Evolutionary conservation across 30 jellyfish, hydroid and myxozoan genomes (phyloP).

Genomic region (Catostylus mosaicus): DNA sequence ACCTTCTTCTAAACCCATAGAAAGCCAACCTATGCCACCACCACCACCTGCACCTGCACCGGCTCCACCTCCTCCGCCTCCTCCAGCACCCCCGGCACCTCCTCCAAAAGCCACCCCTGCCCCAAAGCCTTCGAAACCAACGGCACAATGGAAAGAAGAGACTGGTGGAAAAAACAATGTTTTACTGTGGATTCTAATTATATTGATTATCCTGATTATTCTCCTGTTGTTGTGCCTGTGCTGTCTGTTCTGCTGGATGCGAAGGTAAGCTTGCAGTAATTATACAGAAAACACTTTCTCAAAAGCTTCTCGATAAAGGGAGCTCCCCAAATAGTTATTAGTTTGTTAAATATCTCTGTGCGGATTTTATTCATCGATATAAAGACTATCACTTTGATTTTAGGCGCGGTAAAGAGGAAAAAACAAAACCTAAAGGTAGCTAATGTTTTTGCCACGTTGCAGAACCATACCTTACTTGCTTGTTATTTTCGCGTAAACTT

Average conservation of each 20-base stretch:
- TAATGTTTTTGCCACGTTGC: no score
- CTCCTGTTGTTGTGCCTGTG: conserved; percentile 71
- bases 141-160: conserved; percentile 31
- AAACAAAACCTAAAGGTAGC: conserved; percentile 42
- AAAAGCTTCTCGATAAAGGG: no score
- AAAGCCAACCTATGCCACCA: conserved; percentile 18
- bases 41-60: conserved; percentile 64
- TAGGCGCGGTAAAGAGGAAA: conserved; percentile 45
- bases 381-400: neutral
- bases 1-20: conserved; percentile 16
- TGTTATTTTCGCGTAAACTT: no score
- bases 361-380: neutral
- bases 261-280: conserved; percentile 75
- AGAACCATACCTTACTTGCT: no score
- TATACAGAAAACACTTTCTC: neutral
- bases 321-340: no score
- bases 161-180: conserved; percentile 42
- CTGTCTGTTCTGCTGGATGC: conserved; percentile 82
- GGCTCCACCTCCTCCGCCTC: conserved; percentile 56
- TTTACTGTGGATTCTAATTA: conserved; percentile 56
- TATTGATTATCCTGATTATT: conserved; percentile 65
- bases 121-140: conserved; percentile 35
- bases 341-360: neutral
- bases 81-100: conserved; percentile 48
- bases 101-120: conserved; percentile 51